Base-by-base conservation (phyloP, 2,888 invertebrate species). In the Hecatera dysodea region DNA sequence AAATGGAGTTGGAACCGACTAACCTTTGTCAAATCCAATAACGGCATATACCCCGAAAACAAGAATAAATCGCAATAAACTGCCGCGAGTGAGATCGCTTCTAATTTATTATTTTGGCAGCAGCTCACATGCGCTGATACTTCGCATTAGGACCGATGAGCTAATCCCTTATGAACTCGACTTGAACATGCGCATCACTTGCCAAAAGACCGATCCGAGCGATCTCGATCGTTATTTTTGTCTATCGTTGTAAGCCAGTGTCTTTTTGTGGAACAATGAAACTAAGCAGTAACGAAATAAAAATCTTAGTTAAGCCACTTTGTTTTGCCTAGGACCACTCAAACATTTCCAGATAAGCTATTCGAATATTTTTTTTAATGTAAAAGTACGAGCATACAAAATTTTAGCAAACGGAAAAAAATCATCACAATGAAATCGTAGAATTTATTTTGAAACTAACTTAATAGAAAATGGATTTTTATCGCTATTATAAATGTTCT, bases 101-200 rank as follows among this genome's bases (percentile, higher is more conserved):
- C 50, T 55, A 44, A 69, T 61, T 78, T 65, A 74, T 78, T 59
- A 69, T 39, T 66, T 78, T 78, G 75, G 78, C 67, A 75, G 39
- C 52, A 36, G 42, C 17, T 27, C 59, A 33, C 33, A 9, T 12
- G 42, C 48, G 53, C 57, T 39, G 36, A 66, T 74, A 65, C 53
- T 59, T 46, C 48, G 46, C 12, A 69, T 74, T 66, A 77, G 9
- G 44, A 50, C 27, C 44, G 17, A 60, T 56, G 53, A 55, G 53
- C 59, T 70, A 65, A 68, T 59, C 52, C 44, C 33, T 55, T 62
- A 36, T 6, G n/a, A 60, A 60, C 42, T 33, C 29, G 48, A 61
- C 17, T 76, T 11, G 17, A 15, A 39, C 62, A 56, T 24, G 12
- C 44, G 46, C 19, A 15, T 22, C 44, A 19, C 44, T 69, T 78